A percentile compares a stretch with the other conserved stretches of the same genome.
phyloP scores from a whole-genome alignment of 35 echinoderm and acorn worm genomes.

The Patiria miniata region DNA sequence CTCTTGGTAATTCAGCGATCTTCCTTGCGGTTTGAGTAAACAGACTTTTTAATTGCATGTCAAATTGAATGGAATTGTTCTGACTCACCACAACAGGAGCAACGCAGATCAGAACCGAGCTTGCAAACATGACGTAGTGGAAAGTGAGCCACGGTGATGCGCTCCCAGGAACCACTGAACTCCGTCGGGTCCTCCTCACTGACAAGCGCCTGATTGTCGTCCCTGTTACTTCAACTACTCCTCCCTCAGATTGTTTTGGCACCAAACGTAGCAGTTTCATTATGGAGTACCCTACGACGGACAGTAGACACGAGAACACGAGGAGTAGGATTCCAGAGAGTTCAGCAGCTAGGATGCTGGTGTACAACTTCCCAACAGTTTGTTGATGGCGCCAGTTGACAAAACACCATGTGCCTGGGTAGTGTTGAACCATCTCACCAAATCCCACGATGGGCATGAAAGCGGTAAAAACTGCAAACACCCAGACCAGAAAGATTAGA shows the following conservation, averaged over 20 bases:
- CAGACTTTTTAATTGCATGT: too few species aligned
- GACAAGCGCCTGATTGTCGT: slow-evolving; percentile 33
- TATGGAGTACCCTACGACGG: slow-evolving; percentile 21
- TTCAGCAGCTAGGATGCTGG: slow-evolving; percentile 77
- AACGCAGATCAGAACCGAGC: slow-evolving; percentile 72
- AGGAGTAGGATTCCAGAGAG: slow-evolving; percentile 66
- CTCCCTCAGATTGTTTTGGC: slow-evolving; percentile 6
- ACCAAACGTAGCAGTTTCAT: not conserved
- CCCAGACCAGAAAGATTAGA: slow-evolving; percentile 82
- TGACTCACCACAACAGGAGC: slow-evolving; percentile 90
- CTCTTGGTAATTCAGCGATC: too few species aligned
- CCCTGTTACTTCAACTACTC: not conserved
- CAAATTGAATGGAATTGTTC: not conserved
- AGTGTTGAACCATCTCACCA: slow-evolving; percentile 70
- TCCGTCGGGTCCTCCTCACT: slow-evolving; percentile 23
- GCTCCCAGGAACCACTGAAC: slow-evolving; percentile 24
- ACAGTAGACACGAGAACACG: not conserved
- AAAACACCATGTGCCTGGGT: slow-evolving; percentile 96
- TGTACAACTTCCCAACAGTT: slow-evolving; percentile 81
- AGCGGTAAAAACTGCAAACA: slow-evolving; percentile 74
- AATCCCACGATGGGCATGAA: slow-evolving; percentile 88
- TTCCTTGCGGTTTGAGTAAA: too few species aligned
- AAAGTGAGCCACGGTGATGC: slow-evolving; percentile 69
- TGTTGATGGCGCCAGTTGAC: slow-evolving; percentile 84
- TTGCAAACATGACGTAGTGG: slow-evolving; percentile 63